Evolutionary conservation across 2,113 vertebrate genomes (phyloP).

Genomic region (Cololabis saira): DNA sequence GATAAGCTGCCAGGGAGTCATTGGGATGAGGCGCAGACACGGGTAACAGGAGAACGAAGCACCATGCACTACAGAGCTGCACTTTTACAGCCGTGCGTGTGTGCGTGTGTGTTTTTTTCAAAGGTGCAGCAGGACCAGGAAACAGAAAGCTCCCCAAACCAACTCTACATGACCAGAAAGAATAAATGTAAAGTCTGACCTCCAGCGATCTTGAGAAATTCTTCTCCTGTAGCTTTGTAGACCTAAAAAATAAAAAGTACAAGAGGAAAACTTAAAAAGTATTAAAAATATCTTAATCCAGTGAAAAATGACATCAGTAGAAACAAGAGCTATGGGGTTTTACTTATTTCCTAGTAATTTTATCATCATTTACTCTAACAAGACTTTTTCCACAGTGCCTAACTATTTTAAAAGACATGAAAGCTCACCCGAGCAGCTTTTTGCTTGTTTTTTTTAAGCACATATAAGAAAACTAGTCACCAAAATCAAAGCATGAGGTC

Average conservation of each 20-base stretch:
- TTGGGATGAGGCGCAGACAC: slow-evolving; percentile 61
- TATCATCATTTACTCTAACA: too few relatives aligned
- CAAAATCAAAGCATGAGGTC: background rate
- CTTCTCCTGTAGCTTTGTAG: slow-evolving; percentile 96
- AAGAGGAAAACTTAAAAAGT: too few relatives aligned
- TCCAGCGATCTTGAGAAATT: slow-evolving; percentile 97
- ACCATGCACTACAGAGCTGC: slow-evolving; percentile 11
- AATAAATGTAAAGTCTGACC: slow-evolving; percentile 82
- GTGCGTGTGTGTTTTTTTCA: slow-evolving; percentile 25
- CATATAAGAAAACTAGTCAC: background rate
- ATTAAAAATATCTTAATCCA: too few relatives aligned
- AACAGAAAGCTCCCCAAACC: slow-evolving; percentile 29
- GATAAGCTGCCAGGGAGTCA: slow-evolving; percentile 61
- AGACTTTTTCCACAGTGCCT: background rate
- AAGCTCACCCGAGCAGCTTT: too few relatives aligned
- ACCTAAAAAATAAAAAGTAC: slow-evolving; percentile 79
- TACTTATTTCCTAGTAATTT: too few relatives aligned
- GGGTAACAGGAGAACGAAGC: slow-evolving; percentile 57
- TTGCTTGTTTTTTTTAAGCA: background rate
- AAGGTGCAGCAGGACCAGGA: slow-evolving; percentile 35
- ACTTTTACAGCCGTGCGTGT: slow-evolving; percentile 37
- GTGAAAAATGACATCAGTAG: too few relatives aligned
- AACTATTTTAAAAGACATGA: background rate
- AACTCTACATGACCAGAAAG: slow-evolving; percentile 31
- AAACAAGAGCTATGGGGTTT: too few relatives aligned